Evolutionary conservation across 2,797 vertebrate genomes (phyloP), one percentile per base, ranked within the genome.

Genomic region (Halcyon badia): DNA sequence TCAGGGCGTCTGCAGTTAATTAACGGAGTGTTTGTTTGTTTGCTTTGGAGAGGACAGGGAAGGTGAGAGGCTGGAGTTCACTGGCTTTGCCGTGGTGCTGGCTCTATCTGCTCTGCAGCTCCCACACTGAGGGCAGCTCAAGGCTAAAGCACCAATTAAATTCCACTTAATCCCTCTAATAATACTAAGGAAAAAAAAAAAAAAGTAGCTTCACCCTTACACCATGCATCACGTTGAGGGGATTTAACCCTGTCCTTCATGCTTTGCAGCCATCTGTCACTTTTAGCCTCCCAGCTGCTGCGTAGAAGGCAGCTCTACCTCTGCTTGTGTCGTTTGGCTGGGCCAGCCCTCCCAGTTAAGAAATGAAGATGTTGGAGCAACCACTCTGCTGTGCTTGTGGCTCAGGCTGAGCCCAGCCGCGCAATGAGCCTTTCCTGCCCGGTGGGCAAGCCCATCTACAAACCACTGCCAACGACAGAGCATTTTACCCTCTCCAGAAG

Each of bases 101-200:
- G 31, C 52, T 83, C 26, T 30, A 37, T 21, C 71, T 89, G 56
- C 42, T 85, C 82, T 75, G 64, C 75, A 85, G 28, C 44, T 93
- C 79, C 68, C 52, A 80, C 2, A 0, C 75, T 46, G 65, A 95
- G 89, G 79, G 69, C 91, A 87, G 76, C 39, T 83, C 42, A 89
- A 72, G 72, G 91, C 91, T 68, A 87, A 88, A 83, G 24, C 66
- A 72, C 54, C 82, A 95, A 94, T 94, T 97, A 94, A 94, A 88
- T 95, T 75, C 69, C 72, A 92, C 77, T 97, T 94, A 88, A 97
- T 90, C 82, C n/a, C 25, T 83, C 48, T 94, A 83, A 94, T 90
- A 92, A 83, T 11, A 5, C 46, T 39, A 33, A 64, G 26, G 7
- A 31, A 44, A 80, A 31, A 60, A 58, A 28, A 28, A 15, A n/a